These are phyloP conservation scores for Heliocidaris erythrogramma DNA, from an alignment of 35 echinoderm and acorn worm genomes.

Conservation along the genomic window DNA sequence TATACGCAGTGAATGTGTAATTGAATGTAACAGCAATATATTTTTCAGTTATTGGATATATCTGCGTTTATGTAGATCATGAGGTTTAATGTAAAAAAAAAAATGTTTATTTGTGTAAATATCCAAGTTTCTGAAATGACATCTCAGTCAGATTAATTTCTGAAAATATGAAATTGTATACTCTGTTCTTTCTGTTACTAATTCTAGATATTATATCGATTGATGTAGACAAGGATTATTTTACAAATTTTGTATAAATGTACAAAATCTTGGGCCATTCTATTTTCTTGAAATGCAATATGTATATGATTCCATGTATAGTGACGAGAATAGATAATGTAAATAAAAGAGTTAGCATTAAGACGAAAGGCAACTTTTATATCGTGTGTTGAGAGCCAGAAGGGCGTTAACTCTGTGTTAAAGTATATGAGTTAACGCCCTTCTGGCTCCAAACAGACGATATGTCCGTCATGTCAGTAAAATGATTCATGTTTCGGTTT, in stretches of 20 bases:
- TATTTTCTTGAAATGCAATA: not conserved
- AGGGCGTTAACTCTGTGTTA: too few species aligned
- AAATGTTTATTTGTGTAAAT: not conserved
- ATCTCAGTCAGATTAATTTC: not conserved
- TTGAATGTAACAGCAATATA: not conserved
- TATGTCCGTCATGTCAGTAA: not conserved
- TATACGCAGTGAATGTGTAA: not conserved
- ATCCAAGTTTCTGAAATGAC: not conserved
- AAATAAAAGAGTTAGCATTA: not conserved
- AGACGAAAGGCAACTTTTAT: not conserved
- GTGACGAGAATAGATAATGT: not conserved
- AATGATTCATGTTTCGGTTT: not conserved
- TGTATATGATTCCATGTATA: constrained; percentile 18
- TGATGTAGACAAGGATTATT: not conserved
- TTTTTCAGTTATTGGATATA: constrained; percentile 4
- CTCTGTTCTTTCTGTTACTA: not conserved
- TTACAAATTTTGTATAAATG: not conserved
- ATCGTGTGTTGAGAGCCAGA: too few species aligned
- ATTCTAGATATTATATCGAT: not conserved
- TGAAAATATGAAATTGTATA: not conserved
- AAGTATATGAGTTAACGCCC: too few species aligned
- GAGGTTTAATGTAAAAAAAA: not conserved
- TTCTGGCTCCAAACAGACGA: too few species aligned
- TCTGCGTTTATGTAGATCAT: not conserved
- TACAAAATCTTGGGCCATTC: not conserved